Conservation (phyloP, 1,140 invertebrate species). For the Lepidurus arcticus region DNA sequence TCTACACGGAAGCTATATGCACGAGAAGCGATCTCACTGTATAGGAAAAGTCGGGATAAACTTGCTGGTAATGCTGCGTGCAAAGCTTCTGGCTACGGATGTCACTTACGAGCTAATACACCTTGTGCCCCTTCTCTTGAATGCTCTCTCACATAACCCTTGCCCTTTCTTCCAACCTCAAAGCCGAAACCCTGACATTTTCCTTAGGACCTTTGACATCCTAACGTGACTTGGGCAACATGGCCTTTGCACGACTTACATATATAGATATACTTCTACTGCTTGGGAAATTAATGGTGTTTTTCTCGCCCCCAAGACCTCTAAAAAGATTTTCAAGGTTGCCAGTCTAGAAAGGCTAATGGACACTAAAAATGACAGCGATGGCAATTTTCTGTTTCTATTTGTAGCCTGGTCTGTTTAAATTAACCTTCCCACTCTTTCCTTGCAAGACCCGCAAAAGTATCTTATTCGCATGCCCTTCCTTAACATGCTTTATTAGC, state of each 20-base stretch:
- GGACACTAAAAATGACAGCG: neutral
- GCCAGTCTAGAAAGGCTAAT: neutral
- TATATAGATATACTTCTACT: neutral
- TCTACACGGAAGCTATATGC: too few species aligned
- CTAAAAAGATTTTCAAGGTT: neutral
- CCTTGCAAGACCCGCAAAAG: neutral
- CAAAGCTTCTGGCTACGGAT: conserved; percentile 17
- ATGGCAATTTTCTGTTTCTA: neutral
- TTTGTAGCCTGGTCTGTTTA: neutral
- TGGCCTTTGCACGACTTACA: neutral
- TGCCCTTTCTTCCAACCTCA: neutral
- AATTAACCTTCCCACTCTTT: neutral
- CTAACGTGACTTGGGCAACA: neutral
- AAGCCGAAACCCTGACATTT: neutral
- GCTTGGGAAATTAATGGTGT: neutral
- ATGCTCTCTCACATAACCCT: neutral
- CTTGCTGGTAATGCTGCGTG: conserved; percentile 4
- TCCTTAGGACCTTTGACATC: neutral
- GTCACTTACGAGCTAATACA: conserved; percentile 10
- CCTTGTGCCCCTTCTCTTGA: neutral
- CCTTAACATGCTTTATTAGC: neutral
- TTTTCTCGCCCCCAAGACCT: neutral
- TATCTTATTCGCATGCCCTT: neutral
- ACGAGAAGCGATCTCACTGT: too few species aligned
- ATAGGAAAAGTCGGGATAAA: neutral